Percentiles rank a stretch among this genome's conserved stretches.
phyloP scores from a whole-genome alignment of 2,888 invertebrate species.

The Acrobasis suavella region DNA sequence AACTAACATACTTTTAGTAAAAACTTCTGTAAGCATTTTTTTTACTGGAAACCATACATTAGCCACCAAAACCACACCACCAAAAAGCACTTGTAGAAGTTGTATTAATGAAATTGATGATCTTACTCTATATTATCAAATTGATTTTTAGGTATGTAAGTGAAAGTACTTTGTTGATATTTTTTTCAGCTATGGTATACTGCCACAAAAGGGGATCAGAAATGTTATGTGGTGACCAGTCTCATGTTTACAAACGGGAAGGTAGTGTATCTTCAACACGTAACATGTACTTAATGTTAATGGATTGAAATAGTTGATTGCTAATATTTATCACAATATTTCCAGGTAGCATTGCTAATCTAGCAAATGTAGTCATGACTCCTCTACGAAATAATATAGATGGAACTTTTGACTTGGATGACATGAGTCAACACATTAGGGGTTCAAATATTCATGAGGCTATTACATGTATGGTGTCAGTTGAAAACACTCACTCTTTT shows the following conservation, averaged over 20 bases:
- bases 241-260: slow-evolving; percentile 91
- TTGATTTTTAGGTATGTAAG: too few species aligned
- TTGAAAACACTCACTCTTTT: slow-evolving; percentile 94
- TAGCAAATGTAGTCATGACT: slow-evolving; percentile 88
- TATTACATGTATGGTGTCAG: slow-evolving; percentile 86
- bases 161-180: background rate
- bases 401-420: slow-evolving; percentile 90
- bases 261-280: slow-evolving; percentile 81
- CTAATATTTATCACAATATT: background rate
- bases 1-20: slow-evolving; percentile 69
- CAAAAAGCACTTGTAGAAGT: too few species aligned
- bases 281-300: too few species aligned
- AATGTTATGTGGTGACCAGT: slow-evolving; percentile 89
- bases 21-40: too few species aligned
- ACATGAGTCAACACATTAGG: slow-evolving; percentile 84
- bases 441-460: slow-evolving; percentile 87
- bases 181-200: slow-evolving; percentile 89
- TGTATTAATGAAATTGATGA: too few species aligned
- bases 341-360: slow-evolving; percentile 83
- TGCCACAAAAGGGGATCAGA: slow-evolving; percentile 90
- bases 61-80: too few species aligned
- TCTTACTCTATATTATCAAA: too few species aligned
- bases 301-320: too few species aligned
- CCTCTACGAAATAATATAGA: slow-evolving; percentile 87
- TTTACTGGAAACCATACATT: too few species aligned